A percentile compares a stretch with the other conserved stretches of the same genome.
phyloP scores from a whole-genome alignment of 2,113 vertebrate genomes.

The Pachyramphus minor region DNA sequence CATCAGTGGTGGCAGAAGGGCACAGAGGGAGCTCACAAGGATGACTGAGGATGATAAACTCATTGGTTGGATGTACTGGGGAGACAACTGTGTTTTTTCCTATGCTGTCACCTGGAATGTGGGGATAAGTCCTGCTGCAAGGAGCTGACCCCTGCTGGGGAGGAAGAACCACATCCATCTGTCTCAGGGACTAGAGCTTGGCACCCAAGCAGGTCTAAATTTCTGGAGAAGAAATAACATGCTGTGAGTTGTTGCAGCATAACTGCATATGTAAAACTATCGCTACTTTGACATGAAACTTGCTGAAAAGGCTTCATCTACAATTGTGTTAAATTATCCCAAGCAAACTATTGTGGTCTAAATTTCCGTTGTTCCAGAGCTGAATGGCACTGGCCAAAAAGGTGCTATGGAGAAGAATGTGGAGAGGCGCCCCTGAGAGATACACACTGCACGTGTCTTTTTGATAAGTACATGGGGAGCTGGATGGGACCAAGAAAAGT shows the following conservation, averaged over 20 bases:
- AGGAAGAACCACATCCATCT: not conserved
- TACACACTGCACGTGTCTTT: fast-evolving
- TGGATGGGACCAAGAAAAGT: not conserved
- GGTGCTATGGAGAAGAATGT: fast-evolving
- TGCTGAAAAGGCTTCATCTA: not conserved
- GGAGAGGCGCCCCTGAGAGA: not conserved
- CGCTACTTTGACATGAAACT: not conserved
- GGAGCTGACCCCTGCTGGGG: not conserved
- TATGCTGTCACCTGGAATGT: not conserved
- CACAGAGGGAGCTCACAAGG: not conserved
- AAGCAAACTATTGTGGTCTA: not conserved
- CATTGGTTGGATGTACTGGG: not conserved
- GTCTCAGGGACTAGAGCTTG: not conserved
- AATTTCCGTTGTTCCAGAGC: not conserved
- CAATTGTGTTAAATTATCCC: not conserved
- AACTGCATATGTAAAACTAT: slow-evolving; percentile 46
- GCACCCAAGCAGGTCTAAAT: not conserved
- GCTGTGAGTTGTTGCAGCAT: not conserved
- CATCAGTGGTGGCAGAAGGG: not conserved
- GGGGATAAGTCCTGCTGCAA: not conserved
- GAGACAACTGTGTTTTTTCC: not conserved
- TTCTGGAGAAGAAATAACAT: slow-evolving; percentile 32
- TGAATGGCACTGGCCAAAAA: not conserved
- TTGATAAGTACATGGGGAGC: fast-evolving
- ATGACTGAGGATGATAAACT: not conserved